Evolutionary conservation across 2,888 invertebrate genomes (phyloP), one percentile per base, ranked within the genome.

Genomic region (Agonopterix alstromeriana): DNA sequence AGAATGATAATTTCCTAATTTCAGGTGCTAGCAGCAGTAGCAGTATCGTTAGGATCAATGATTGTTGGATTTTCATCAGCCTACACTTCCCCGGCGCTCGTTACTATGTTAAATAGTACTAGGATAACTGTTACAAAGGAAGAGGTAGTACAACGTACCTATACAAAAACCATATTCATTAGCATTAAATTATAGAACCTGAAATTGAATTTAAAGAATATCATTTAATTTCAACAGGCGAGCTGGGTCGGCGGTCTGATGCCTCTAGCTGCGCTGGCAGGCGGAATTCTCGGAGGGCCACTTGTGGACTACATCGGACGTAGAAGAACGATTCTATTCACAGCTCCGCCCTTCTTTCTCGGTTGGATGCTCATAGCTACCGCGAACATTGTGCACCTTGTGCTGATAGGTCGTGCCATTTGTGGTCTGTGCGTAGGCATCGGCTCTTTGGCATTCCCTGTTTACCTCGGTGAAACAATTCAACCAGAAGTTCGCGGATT

Each of bases 381-480:
- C 47, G 95, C 97, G 12, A 87, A 83, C 40, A 91, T 93, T 57
- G 91, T 95, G 17, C 86, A 90, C 54, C 91, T 94, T 87, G 90
- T 98, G 38, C 91, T 95, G 55, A 82, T 91, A 14, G 98, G 97
- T 8, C 92, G 98, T 54, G 91, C 93, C 0, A 77, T 98, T 50
- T 94, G 95, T 53, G 98, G 98, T 8, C 91, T 96, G 61, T 96
- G 97, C 72, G 95, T 96, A 36, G 97, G 97, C 11, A 90, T 98
- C 49, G 94, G 95, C 0, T 97, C 97, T 0, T 90, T 98, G 2
- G 94, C 95, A 12, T 91, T 96, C 58, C 98, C 98, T 0, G 96
- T 98, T 1, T 98, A 98, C 74, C 91, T 98, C 40, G 97, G 97
- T 7, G 98, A 98, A 87, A 95, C 97, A 0, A 93, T 98, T 40